Evolutionary conservation across 2,113 vertebrate species (phyloP).

Genomic region (Mormyrus lacerda): DNA sequence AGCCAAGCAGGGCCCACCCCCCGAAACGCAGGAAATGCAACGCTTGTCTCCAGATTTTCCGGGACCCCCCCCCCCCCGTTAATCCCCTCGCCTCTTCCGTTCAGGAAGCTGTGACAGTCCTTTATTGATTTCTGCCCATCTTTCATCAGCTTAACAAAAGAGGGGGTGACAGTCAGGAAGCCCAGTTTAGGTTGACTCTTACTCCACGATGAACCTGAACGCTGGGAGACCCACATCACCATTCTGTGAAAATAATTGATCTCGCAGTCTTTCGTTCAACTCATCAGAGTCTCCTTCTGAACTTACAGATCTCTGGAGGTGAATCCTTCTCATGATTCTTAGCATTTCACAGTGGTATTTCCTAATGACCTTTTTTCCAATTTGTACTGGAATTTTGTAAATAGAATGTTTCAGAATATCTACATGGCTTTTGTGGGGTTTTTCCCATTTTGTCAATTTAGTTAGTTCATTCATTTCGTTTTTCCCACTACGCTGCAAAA

Average conservation of each 20-base stretch:
- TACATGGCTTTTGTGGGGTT: background rate
- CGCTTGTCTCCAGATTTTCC: background rate
- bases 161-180: background rate
- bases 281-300: background rate
- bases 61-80: background rate
- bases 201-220: background rate
- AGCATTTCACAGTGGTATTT: background rate
- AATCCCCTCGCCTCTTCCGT: background rate
- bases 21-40: background rate
- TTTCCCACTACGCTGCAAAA: background rate
- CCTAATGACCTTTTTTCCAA: background rate
- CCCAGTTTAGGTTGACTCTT: constrained; percentile 7
- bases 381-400: background rate
- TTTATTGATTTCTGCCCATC: constrained; percentile 16
- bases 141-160: constrained; percentile 21
- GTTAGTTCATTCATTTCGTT: background rate
- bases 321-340: background rate
- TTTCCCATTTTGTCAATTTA: background rate
- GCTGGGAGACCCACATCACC: background rate
- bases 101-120: background rate
- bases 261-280: background rate
- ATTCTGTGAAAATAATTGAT: constrained; percentile 19
- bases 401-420: background rate
- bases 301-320: background rate
- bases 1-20: background rate